Conservation (phyloP, 2,888 invertebrate species). For the Tetragnatha montana region DNA sequence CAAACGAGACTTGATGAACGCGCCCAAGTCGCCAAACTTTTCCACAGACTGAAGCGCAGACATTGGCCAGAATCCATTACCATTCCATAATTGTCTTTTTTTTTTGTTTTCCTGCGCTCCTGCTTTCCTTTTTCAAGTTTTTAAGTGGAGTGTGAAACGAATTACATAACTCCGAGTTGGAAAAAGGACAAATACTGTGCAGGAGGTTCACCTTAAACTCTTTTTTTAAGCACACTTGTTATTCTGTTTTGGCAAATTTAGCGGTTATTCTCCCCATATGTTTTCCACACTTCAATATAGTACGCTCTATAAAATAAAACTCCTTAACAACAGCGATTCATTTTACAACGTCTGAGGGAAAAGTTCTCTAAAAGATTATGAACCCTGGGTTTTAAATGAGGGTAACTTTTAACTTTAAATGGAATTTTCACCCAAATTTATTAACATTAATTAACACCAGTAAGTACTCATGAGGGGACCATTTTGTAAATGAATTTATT, state of each 20-base stretch:
- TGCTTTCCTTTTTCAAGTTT: background rate
- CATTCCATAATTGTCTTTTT: conserved; percentile 43
- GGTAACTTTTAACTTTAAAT: too few species aligned
- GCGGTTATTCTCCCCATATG: background rate
- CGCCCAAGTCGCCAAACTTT: conserved; percentile 22
- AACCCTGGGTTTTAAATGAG: too few species aligned
- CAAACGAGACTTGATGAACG: conserved; percentile 40
- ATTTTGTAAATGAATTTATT: too few species aligned
- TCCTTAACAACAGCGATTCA: too few species aligned
- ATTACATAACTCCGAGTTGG: background rate
- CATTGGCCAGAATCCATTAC: conserved; percentile 56
- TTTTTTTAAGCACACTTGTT: background rate
- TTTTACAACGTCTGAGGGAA: too few species aligned
- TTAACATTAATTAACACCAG: too few species aligned
- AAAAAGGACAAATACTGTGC: background rate
- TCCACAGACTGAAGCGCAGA: conserved; percentile 26
- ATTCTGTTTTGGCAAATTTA: background rate
- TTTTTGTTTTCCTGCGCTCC: background rate
- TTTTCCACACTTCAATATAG: too few species aligned
- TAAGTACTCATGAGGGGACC: too few species aligned
- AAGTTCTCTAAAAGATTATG: too few species aligned
- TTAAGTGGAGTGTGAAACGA: conserved; percentile 7
- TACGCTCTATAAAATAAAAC: too few species aligned
- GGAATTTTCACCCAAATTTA: too few species aligned
- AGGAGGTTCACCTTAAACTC: background rate